phyloP scores from a whole-genome alignment of 2,113 vertebrate genomes.

The Blennius ocellaris region DNA sequence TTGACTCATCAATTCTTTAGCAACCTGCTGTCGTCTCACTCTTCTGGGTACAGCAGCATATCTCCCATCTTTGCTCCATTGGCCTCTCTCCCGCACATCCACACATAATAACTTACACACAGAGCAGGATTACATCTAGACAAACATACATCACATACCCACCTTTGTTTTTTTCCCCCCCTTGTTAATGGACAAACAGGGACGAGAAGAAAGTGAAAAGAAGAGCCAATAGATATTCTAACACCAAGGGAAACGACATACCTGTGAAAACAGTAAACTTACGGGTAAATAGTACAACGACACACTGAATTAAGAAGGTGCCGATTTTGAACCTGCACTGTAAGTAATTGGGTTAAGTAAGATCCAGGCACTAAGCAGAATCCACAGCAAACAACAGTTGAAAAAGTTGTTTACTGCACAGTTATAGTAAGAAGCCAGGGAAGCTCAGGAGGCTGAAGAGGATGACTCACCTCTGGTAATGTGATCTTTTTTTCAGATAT shows the following conservation, averaged over 20 bases:
- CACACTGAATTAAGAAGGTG: background rate
- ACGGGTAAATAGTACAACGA: background rate
- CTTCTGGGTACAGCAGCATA: slow-evolving; percentile 43
- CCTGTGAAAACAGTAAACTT: no score
- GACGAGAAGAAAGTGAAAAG: no score
- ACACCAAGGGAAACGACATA: no score
- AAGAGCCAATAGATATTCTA: no score
- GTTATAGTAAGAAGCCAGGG: background rate
- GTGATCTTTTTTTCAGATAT: slow-evolving; percentile 18
- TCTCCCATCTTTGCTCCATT: slow-evolving; percentile 33
- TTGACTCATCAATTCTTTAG: slow-evolving; percentile 80
- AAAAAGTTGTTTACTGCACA: background rate
- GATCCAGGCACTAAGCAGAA: background rate
- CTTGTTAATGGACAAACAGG: no score
- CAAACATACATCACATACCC: background rate
- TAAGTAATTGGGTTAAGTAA: background rate
- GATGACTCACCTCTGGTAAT: background rate
- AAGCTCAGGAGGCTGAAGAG: slow-evolving; percentile 4
- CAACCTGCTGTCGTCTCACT: slow-evolving; percentile 74
- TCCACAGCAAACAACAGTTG: background rate
- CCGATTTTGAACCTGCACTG: background rate
- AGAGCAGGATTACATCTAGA: background rate
- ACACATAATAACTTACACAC: slow-evolving; percentile 6
- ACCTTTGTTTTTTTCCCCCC: background rate
- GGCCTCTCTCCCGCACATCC: slow-evolving; percentile 4